These are phyloP conservation scores for Eledona agricola DNA, from an alignment of 2,888 invertebrate species.

Conservation along the genomic window DNA sequence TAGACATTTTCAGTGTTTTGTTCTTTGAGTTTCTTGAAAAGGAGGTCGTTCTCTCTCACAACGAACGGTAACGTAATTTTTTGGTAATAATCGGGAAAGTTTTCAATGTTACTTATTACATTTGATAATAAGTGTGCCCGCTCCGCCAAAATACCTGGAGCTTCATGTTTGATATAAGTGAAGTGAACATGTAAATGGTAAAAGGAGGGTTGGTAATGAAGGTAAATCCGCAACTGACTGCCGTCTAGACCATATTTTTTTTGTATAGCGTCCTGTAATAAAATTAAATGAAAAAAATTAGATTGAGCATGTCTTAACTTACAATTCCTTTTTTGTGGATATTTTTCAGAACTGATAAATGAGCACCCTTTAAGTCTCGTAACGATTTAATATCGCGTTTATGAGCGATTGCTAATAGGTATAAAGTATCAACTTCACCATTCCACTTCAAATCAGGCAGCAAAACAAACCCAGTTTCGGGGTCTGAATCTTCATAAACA, in stretches of 20 bases:
- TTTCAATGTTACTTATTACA: constrained; percentile 90
- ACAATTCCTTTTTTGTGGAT: constrained; percentile 80
- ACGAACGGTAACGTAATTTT: constrained; percentile 83
- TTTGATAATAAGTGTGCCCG: constrained; percentile 87
- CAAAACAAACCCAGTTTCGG: constrained; percentile 84
- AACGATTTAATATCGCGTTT: constrained; percentile 80
- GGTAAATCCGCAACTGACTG: constrained; percentile 80
- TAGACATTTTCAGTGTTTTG: constrained; percentile 62
- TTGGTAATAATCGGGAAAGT: constrained; percentile 84
- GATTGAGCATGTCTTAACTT: constrained; percentile 51
- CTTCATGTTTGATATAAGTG: constrained; percentile 80
- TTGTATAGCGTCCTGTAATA: constrained; percentile 72
- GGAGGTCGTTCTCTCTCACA: constrained; percentile 77
- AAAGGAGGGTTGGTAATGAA: constrained; percentile 97
- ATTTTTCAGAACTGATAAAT: constrained; percentile 84
- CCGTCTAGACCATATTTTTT: constrained; percentile 77
- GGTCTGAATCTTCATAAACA: constrained; percentile 81
- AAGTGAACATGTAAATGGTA: constrained; percentile 97
- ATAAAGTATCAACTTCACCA: constrained; percentile 80
- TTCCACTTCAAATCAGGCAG: constrained; percentile 98
- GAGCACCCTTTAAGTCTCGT: constrained; percentile 79
- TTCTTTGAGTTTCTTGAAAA: constrained; percentile 73
- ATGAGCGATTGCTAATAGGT: constrained; percentile 83
- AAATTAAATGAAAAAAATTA: constrained; percentile 1
- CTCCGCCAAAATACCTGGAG: constrained; percentile 84